Evolutionary conservation across 2,797 vertebrate genomes (phyloP), one percentile per base, ranked within the genome.

Genomic region (Anguilla pacifica): DNA sequence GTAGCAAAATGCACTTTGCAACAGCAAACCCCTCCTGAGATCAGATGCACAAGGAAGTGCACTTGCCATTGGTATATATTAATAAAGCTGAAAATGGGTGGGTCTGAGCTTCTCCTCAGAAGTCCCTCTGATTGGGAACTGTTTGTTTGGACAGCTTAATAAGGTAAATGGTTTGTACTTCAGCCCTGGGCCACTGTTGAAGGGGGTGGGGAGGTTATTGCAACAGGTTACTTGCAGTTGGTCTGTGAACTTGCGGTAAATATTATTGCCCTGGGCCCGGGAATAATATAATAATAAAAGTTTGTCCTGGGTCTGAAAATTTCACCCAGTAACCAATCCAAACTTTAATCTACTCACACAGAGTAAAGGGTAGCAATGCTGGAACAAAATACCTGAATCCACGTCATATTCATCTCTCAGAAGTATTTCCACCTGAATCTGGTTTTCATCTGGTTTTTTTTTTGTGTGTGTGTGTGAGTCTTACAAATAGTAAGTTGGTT

Each of bases 81-180:
- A 55, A 35, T 61, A 11, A 64, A 64, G 25, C 43, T 17, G 49
- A 28, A n/a, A 86, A 46, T 88, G 88, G 88, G 88, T 86, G 88
- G 84, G 53, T 67, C 85, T 86, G 77, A 86, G 53, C n/a, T 88
- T 85, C 64, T 86, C 74, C 28, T 39, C 77, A 82, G 17, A 82
- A 46, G 43, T 31, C 59, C 49, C 25, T 64, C 72, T 88, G 84
- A 88, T 88, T 88, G 88, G 88, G 28, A 82, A 82, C 43, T 49
- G 43, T 49, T 87, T 87, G 86, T 87, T 87, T 87, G 86, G 49
- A 31, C 61, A 83, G 46, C 25, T 82, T n/a, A 61, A 79, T 83
- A 35, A 83, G 28, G 57, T 49, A 35, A 82, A 87, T 15, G 11
- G 17, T 85, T 59, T 17, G 35, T 22, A 82, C 79, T 49, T 51